Conservation (phyloP, 2,888 invertebrate genomes). For the Zygaena filipendulae region DNA sequence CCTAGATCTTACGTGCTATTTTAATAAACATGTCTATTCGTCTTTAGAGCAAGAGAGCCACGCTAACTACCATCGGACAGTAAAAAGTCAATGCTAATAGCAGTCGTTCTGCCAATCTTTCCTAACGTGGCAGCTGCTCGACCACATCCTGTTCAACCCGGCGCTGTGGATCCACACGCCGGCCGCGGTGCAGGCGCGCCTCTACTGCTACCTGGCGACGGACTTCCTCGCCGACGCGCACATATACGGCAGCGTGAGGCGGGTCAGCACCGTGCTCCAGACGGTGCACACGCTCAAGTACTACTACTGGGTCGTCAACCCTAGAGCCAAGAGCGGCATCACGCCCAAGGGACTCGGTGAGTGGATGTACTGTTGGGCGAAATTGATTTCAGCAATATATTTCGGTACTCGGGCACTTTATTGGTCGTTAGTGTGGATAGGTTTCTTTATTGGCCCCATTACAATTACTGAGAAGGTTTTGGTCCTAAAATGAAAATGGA, state of each 20-base stretch:
- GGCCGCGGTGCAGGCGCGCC: constrained; percentile 91
- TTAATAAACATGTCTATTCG: no score
- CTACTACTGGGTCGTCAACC: constrained; percentile 99
- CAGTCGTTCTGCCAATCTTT: constrained; percentile 92
- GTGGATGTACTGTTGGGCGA: no score
- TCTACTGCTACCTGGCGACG: constrained; percentile 98
- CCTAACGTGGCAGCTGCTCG: constrained; percentile 95
- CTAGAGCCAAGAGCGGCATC: constrained; percentile 93
- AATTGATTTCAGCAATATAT: no score
- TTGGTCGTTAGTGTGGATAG: no score
- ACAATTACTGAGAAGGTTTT: no score
- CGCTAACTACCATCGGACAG: constrained; percentile 64
- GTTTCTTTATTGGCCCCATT: no score
- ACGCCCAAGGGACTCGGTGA: constrained; percentile 94
- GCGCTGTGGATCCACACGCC: constrained; percentile 99
- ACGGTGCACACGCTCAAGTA: constrained; percentile 99
- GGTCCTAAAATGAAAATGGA: background rate
- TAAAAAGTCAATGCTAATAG: constrained; percentile 69
- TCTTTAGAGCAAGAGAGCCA: constrained; percentile 59
- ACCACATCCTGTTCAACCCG: constrained; percentile 99
- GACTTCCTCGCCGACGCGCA: constrained; percentile 98
- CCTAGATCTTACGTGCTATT: no score
- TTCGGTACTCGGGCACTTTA: no score
- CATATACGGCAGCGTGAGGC: constrained; percentile 95
- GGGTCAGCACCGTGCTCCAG: constrained; percentile 97